Conservation (phyloP, 2,113 vertebrate genomes). For the Nerophis ophidion region DNA sequence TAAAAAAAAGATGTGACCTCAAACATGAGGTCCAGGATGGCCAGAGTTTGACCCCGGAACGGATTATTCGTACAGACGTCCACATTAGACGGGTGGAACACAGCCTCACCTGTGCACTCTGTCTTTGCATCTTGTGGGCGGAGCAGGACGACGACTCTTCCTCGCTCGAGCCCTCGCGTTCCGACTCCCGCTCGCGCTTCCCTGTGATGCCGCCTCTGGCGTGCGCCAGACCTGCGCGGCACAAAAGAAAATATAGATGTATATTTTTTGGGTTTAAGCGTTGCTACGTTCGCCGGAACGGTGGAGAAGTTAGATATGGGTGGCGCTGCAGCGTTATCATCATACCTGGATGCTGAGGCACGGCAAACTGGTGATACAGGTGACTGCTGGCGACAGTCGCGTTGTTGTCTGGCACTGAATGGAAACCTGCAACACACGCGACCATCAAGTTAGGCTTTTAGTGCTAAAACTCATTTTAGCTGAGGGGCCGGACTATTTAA, state of each 20-base stretch:
- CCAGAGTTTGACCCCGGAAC: no score
- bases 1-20: neutral
- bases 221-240: slow-evolving; percentile 53
- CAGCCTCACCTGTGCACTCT: slow-evolving; percentile 56
- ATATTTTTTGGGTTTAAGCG: no score
- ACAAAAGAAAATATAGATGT: neutral
- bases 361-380: slow-evolving; percentile 63
- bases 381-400: slow-evolving; percentile 46
- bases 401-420: slow-evolving; percentile 53
- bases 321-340: neutral
- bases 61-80: neutral
- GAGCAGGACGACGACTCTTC: slow-evolving; percentile 51
- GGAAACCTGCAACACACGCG: slow-evolving; percentile 45
- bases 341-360: slow-evolving; percentile 64
- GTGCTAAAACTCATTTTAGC: no score
- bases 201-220: slow-evolving; percentile 49
- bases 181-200: slow-evolving; percentile 68
- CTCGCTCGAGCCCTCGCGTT: slow-evolving; percentile 45
- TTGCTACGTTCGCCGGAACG: no score
- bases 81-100: neutral
- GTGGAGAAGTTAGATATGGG: neutral
- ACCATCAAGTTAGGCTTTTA: no score
- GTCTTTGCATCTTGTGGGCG: slow-evolving; percentile 65
- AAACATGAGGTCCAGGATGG: neutral
- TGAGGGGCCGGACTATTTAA: no score